phyloP scores from a whole-genome alignment of 2,113 vertebrate genomes.

The Hymenochirus boettgeri region DNA sequence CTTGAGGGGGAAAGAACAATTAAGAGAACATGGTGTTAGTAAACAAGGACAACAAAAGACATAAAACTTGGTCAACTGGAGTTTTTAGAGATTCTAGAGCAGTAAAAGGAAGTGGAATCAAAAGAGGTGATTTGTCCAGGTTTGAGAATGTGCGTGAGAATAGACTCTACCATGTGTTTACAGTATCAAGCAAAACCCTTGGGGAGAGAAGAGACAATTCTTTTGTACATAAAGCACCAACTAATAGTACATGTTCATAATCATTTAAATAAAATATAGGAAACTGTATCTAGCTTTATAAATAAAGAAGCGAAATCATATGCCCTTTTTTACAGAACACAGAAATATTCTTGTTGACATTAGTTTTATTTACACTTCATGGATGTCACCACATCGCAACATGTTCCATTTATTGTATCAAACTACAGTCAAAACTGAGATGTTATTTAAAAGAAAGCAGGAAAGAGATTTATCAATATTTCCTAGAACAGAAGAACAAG shows the following conservation, averaged over 20 bases:
- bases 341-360: not conserved
- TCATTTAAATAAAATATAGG: conserved; percentile 3
- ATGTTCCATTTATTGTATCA: conserved; percentile 7
- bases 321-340: not conserved
- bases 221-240: too few relatives aligned
- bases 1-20: too few relatives aligned
- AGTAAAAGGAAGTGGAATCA: too few relatives aligned
- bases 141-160: too few relatives aligned
- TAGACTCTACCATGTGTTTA: too few relatives aligned
- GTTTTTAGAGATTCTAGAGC: too few relatives aligned
- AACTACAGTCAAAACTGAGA: conserved; percentile 22
- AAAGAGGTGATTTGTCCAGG: too few relatives aligned
- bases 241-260: conserved; percentile 1
- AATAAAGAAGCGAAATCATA: not conserved
- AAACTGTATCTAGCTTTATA: not conserved
- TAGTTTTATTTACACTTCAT: conserved; percentile 1
- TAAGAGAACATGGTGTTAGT: too few relatives aligned
- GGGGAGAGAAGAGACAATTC: too few relatives aligned
- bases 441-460: conserved; percentile 26
- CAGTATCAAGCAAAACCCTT: too few relatives aligned
- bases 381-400: not conserved
- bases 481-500: conserved; percentile 49
- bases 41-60: too few relatives aligned
- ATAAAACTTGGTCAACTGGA: too few relatives aligned
- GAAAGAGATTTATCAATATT: conserved; percentile 51